phyloP scores from a whole-genome alignment of 1,140 invertebrate species.

The Nasonia vitripennis region DNA sequence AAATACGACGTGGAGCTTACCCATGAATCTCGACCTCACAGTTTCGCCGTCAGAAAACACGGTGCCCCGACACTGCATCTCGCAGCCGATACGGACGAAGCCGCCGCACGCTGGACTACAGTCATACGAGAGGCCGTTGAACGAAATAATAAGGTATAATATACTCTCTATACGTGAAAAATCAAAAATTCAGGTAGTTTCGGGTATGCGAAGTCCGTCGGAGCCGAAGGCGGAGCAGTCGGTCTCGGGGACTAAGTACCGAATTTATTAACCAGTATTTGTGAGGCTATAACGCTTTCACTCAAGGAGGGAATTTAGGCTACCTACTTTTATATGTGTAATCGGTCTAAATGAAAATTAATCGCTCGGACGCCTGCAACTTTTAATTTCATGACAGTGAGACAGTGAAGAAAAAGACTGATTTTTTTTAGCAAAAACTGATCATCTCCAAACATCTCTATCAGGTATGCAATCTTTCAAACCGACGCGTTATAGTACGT shows the following conservation, averaged over 20 bases:
- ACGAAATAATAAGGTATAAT: constrained; percentile 77
- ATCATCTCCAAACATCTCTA: too few species aligned
- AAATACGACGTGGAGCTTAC: constrained; percentile 85
- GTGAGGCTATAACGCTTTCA: not conserved
- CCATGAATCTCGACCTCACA: constrained; percentile 78
- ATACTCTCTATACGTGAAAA: not conserved
- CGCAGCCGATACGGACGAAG: constrained; percentile 86
- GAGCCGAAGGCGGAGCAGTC: not conserved
- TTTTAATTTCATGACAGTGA: not conserved
- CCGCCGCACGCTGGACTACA: constrained; percentile 84
- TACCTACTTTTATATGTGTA: too few species aligned
- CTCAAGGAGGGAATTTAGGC: not conserved
- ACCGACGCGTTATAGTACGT: too few species aligned
- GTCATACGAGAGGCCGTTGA: constrained; percentile 83
- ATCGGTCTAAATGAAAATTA: not conserved
- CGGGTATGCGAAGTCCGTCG: too few species aligned
- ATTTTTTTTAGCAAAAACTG: not conserved
- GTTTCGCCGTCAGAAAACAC: constrained; percentile 86
- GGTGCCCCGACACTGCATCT: constrained; percentile 87
- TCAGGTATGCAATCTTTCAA: too few species aligned
- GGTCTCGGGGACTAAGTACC: not conserved
- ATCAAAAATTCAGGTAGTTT: not conserved
- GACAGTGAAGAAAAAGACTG: constrained; percentile 12
- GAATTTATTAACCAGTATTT: not conserved
- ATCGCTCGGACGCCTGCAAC: not conserved